Base-by-base conservation (phyloP, 2,113 vertebrate genomes). In the Colius striatus region DNA sequence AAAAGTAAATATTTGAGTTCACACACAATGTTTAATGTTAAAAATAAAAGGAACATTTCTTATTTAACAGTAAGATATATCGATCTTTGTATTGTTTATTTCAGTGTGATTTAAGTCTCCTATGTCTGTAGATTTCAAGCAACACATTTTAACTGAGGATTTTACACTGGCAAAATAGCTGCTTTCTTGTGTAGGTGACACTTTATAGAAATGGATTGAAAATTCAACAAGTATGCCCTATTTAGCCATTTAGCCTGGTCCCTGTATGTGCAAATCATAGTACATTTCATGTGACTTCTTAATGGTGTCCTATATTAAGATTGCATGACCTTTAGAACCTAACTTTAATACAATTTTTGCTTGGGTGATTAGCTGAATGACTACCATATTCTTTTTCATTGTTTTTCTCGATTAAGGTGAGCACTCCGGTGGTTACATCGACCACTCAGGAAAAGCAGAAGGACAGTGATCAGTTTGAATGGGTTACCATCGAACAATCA, bases 401-500 rank as follows among this genome's bases (percentile, higher is more conserved):
- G 25, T 47, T 90, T 68, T 79, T 95, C 12, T 94, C 85, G 25
- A 4, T 97, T 67, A 96, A 99, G 99, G 99, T 99, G 97, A 99
- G 99, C 84, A 98, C 99, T 81, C 99, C 99, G 1, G 99, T 99
- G 78, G 98, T 99, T 89, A 97, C 99, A 3, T 98, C 99, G 2
- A 97, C 99, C 90, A 98, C 99, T 0, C 99, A 99, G 95, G 99
- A 99, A 96, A 99, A 99, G 82, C 99, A 99, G 89, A 99, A 99
- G 96, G 99, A 99, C 98, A 99, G 98, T 5, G 99, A 99, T 96
- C 99, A 99, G 95, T 99, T 99, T 89, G 99, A 99, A 94, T 99
- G 99, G 99, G 99, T 99, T 61, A 99, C 99, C 95, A 99, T 99
- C 83, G 99, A 99, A 74, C 99, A 99, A 29, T 99, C 99, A 2